phyloP scores from a whole-genome alignment of 64 coral and sea anemone genomes.

The Stichodactyla mertensii region DNA sequence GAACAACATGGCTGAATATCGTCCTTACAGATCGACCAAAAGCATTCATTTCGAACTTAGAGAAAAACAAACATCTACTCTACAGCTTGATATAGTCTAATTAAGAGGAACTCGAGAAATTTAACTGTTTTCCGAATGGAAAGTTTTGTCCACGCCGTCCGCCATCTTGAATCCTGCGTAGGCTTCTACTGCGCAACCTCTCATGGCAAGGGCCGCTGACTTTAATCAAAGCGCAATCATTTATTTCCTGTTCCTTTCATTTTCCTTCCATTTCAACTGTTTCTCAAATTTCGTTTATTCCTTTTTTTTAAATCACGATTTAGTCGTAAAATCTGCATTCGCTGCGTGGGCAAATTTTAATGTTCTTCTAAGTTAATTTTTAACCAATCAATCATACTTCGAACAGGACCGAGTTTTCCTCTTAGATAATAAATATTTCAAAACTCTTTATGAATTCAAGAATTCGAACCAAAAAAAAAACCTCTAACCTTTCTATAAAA shows the following conservation, averaged over 20 bases:
- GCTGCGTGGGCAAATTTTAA: too few species aligned
- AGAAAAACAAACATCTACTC: not conserved
- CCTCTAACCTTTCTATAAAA: too few species aligned
- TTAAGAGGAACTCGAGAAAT: not conserved
- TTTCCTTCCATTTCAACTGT: too few species aligned
- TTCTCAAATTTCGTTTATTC: not conserved
- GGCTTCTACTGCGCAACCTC: not conserved
- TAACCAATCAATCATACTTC: too few species aligned
- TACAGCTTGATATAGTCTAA: not conserved
- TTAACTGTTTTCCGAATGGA: not conserved
- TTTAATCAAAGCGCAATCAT: not conserved
- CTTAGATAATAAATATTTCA: too few species aligned
- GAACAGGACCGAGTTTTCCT: too few species aligned
- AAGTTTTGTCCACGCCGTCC: not conserved
- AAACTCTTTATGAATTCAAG: too few species aligned
- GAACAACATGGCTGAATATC: not conserved
- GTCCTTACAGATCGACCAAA: not conserved
- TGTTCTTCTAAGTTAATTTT: too few species aligned
- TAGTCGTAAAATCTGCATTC: too few species aligned
- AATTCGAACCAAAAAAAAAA: too few species aligned
- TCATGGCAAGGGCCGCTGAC: not conserved
- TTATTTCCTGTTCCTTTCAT: not conserved
- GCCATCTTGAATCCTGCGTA: conserved; percentile 21
- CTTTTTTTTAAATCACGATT: not conserved
- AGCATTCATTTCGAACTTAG: not conserved